Evolutionary conservation across 1,140 invertebrate species (phyloP).

Genomic region (Papilio polytes): DNA sequence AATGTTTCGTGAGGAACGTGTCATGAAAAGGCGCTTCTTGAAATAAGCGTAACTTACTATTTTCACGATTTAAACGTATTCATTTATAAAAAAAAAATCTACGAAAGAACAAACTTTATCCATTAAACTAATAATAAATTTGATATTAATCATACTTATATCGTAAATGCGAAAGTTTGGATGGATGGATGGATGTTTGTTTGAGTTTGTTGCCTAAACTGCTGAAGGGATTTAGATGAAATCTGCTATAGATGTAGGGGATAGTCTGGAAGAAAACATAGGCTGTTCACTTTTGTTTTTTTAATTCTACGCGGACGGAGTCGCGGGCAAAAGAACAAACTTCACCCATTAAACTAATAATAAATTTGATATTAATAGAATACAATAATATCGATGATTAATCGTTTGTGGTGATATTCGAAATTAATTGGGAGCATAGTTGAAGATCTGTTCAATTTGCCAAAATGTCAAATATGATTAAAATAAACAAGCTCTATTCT

Average conservation of each 20-base stretch:
- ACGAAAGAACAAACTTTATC: background rate
- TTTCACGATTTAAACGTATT: background rate
- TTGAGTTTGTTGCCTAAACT: too few relatives aligned
- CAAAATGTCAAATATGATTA: slow-evolving; percentile 35
- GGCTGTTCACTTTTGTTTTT: too few relatives aligned
- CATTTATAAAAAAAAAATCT: background rate
- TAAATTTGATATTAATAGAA: background rate
- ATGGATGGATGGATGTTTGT: too few relatives aligned
- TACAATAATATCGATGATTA: background rate
- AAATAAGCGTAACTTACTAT: background rate
- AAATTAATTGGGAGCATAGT: slow-evolving; percentile 11
- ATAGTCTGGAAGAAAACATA: too few relatives aligned
- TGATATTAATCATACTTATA: background rate
- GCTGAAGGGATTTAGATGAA: too few relatives aligned
- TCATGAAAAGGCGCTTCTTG: slow-evolving; percentile 57
- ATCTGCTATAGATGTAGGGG: too few relatives aligned
- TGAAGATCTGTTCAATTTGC: slow-evolving; percentile 31
- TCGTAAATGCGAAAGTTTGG: too few relatives aligned
- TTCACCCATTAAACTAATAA: background rate
- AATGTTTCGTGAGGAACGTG: slow-evolving; percentile 52
- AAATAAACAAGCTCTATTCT: slow-evolving; percentile 16
- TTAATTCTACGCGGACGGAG: too few relatives aligned
- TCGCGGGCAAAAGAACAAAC: background rate
- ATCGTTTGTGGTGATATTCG: background rate
- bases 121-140: background rate